phyloP scores from a whole-genome alignment of 2,113 vertebrate genomes.

The Clinocottus analis region DNA sequence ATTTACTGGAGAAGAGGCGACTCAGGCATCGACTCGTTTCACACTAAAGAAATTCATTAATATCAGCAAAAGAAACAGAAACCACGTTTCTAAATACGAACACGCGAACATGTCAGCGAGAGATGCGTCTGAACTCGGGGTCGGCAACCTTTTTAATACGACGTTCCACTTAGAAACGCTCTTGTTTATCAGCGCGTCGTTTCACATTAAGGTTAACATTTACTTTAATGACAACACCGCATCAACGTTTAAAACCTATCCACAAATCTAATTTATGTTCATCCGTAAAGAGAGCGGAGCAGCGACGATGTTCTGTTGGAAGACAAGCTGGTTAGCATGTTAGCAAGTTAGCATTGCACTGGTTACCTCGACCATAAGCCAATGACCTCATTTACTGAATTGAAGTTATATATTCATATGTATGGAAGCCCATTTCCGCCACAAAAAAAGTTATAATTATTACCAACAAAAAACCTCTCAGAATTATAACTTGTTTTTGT shows the following conservation, averaged over 20 bases:
- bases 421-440: too few species aligned
- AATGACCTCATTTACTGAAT: not conserved
- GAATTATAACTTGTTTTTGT: too few species aligned
- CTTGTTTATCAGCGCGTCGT: not conserved
- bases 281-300: too few species aligned
- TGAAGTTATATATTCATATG: not conserved
- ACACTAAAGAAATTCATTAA: not conserved
- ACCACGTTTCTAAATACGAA: too few species aligned
- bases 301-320: too few species aligned
- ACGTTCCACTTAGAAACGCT: not conserved
- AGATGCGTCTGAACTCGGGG: slow-evolving; percentile 10
- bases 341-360: too few species aligned
- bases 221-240: not conserved
- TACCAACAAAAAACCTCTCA: too few species aligned
- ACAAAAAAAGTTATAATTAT: too few species aligned
- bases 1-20: slow-evolving; percentile 1
- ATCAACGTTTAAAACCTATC: not conserved
- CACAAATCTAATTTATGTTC: too few species aligned
- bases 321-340: too few species aligned
- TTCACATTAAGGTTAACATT: not conserved
- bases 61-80: slow-evolving; percentile 23
- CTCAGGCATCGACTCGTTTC: not conserved
- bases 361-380: too few species aligned
- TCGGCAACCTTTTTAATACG: not conserved
- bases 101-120: too few species aligned